Conservation (phyloP, 1,140 invertebrate genomes). For the Leptinotarsa undecemlineata region DNA sequence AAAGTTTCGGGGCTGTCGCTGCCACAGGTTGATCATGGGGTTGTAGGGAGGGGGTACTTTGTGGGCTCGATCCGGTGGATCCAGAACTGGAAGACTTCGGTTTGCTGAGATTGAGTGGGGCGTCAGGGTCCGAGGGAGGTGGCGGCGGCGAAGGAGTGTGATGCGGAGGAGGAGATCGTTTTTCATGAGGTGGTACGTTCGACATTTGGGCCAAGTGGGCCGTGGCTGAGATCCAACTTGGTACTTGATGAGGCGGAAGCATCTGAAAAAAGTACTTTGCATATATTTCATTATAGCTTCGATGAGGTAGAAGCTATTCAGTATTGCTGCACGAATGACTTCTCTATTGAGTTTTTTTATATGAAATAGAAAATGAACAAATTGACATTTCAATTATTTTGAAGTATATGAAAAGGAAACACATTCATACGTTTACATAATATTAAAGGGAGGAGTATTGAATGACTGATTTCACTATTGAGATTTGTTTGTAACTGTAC, state of each 20-base stretch:
- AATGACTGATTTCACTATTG: too few species aligned
- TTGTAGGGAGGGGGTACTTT: slow-evolving; percentile 42
- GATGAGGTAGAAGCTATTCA: too few species aligned
- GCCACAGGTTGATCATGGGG: slow-evolving; percentile 60
- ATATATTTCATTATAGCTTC: not conserved
- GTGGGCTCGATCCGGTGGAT: slow-evolving; percentile 50
- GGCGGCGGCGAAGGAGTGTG: slow-evolving; percentile 55
- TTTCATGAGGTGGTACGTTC: slow-evolving; percentile 43
- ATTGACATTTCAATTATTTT: too few species aligned
- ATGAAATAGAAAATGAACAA: too few species aligned
- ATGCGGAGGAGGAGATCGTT: slow-evolving; percentile 56
- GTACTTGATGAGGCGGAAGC: slow-evolving; percentile 52
- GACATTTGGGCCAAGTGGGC: slow-evolving; percentile 49
- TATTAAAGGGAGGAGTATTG: too few species aligned
- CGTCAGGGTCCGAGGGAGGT: slow-evolving; percentile 66
- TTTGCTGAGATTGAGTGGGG: slow-evolving; percentile 86
- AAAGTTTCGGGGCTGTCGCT: slow-evolving; percentile 63
- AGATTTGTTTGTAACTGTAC: too few species aligned
- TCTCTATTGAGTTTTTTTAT: too few species aligned
- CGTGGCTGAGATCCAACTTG: slow-evolving; percentile 51
- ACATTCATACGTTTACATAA: too few species aligned
- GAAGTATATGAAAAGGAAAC: too few species aligned
- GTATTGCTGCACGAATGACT: too few species aligned
- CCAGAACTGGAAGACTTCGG: slow-evolving; percentile 66
- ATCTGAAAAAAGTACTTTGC: slow-evolving; percentile 43